A percentile compares a stretch with the other conserved stretches of the same genome.
phyloP scores from a whole-genome alignment of 2,888 invertebrate species.

The Campoletis raptor region DNA sequence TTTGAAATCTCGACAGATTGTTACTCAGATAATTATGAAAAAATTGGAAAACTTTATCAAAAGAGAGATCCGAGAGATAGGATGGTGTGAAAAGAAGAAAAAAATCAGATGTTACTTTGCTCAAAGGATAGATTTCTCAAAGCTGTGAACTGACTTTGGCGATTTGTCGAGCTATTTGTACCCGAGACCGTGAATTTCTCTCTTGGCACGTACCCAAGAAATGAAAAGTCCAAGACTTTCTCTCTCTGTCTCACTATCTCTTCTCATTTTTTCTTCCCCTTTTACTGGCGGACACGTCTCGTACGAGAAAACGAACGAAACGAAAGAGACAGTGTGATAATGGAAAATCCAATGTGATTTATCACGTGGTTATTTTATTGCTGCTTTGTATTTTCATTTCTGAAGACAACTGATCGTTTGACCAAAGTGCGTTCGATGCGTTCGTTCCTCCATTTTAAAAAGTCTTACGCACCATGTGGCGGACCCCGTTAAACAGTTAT shows the following conservation, averaged over 20 bases:
- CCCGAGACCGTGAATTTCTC: conserved; percentile 53
- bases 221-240: conserved; percentile 49
- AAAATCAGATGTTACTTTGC: not conserved
- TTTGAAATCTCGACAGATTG: not conserved
- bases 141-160: conserved; percentile 28
- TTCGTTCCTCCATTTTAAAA: conserved; percentile 62
- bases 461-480: conserved; percentile 51
- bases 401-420: not conserved
- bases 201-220: conserved; percentile 51
- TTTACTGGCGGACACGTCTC: not conserved
- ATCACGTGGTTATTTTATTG: not conserved
- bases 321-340: not conserved
- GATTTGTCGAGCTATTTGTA: conserved; percentile 51
- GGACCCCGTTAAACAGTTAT: conserved; percentile 40
- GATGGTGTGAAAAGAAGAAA: conserved; percentile 18
- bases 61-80: not conserved
- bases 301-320: not conserved
- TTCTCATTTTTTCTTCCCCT: not conserved
- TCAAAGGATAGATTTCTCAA: conserved; percentile 9
- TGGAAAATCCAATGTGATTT: not conserved
- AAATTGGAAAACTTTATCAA: conserved; percentile 3
- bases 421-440: conserved; percentile 23
- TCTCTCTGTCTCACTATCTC: conserved; percentile 7
- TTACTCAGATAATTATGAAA: not conserved
- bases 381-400: not conserved